Evolutionary conservation across 2,888 invertebrate species (phyloP).

Genomic region (Acleris emargana): DNA sequence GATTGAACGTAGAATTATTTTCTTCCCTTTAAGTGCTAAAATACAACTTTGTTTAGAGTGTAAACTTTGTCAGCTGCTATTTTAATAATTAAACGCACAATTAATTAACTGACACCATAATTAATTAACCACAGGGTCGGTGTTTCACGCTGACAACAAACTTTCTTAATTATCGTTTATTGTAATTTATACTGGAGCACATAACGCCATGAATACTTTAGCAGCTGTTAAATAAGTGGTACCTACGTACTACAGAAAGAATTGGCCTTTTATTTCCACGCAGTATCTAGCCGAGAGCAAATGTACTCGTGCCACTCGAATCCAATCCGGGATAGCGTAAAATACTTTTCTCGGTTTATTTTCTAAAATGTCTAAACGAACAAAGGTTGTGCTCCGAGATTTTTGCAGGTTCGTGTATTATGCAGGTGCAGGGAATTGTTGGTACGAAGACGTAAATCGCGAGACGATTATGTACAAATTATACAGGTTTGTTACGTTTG

Average conservation of each 20-base stretch:
- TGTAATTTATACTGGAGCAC: constrained; percentile 36
- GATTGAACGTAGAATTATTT: no score
- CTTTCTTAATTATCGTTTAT: constrained; percentile 44
- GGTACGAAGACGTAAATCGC: constrained; percentile 59
- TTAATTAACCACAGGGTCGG: constrained; percentile 44
- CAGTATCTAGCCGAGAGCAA: constrained; percentile 2
- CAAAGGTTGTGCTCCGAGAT: constrained; percentile 57
- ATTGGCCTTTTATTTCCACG: constrained; percentile 20
- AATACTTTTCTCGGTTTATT: constrained; percentile 7
- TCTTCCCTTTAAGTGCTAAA: no score
- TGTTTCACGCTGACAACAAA: constrained; percentile 42
- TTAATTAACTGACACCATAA: constrained; percentile 45
- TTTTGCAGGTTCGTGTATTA: constrained; percentile 69
- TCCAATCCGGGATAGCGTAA: neutral
- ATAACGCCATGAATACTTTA: constrained; percentile 39
- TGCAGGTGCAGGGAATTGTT: constrained; percentile 68
- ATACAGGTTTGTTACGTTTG: constrained; percentile 60
- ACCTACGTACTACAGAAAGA: neutral
- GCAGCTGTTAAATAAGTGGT: constrained; percentile 9
- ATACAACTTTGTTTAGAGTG: neutral
- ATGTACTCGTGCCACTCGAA: constrained; percentile 6
- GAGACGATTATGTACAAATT: constrained; percentile 59
- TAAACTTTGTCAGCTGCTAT: constrained; percentile 8
- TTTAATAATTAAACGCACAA: constrained; percentile 39
- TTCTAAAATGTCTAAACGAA: constrained; percentile 54